phyloP scores from a whole-genome alignment of 2,113 vertebrate genomes.

The Tyrannus savana region DNA sequence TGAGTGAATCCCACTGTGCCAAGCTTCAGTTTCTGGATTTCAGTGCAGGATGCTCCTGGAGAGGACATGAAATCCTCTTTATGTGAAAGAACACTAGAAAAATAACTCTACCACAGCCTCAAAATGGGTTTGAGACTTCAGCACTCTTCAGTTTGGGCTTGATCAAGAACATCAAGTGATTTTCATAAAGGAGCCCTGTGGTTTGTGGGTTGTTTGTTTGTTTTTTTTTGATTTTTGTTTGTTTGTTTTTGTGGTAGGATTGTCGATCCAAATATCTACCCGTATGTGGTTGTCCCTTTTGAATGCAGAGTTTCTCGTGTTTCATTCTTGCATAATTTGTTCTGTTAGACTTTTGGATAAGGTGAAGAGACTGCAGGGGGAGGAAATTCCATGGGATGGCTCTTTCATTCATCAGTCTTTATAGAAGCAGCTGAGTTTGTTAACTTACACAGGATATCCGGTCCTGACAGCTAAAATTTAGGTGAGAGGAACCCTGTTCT shows the following conservation, averaged over 20 bases:
- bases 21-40: neutral
- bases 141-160: neutral
- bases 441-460: neutral
- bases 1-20: constrained; percentile 2
- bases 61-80: constrained; percentile 20
- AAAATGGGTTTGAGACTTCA: neutral
- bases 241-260: neutral
- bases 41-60: neutral
- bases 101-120: neutral
- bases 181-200: neutral
- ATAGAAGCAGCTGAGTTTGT: neutral
- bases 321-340: neutral
- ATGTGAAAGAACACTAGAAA: neutral
- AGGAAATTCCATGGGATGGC: neutral
- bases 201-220: neutral
- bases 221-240: no score
- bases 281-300: neutral
- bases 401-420: neutral
- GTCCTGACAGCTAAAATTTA: neutral
- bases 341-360: neutral
- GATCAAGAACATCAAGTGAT: neutral
- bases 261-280: neutral
- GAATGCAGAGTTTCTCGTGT: neutral
- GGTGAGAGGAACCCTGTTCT: neutral
- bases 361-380: neutral